Evolutionary conservation across 2,888 invertebrate species (phyloP).

Genomic region (Abrostola tripartita): DNA sequence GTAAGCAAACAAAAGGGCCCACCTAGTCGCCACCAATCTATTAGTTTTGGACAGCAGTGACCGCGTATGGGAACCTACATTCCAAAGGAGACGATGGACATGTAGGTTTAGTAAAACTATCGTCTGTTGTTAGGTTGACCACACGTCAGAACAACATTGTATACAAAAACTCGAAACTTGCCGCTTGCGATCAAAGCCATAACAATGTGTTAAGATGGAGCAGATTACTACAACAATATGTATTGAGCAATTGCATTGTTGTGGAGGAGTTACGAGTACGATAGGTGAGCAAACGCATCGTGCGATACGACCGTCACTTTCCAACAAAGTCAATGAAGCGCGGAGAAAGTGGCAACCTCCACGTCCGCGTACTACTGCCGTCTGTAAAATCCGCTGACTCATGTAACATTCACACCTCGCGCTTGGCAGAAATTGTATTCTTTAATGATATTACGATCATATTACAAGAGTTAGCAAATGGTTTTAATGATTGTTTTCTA

Average conservation of each 20-base stretch:
- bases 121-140: not conserved
- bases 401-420: slow-evolving; percentile 53
- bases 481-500: not conserved
- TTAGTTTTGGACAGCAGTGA: no score
- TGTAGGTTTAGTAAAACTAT: not conserved
- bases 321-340: slow-evolving; percentile 87
- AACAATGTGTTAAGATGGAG: slow-evolving; percentile 42
- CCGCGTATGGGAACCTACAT: no score
- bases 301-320: slow-evolving; percentile 83
- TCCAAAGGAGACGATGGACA: no score
- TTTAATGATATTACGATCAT: slow-evolving; percentile 10
- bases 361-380: slow-evolving; percentile 80
- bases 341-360: slow-evolving; percentile 85
- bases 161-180: not conserved
- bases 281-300: slow-evolving; percentile 65
- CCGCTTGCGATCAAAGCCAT: slow-evolving; percentile 24
- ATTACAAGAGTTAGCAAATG: slow-evolving; percentile 8
- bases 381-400: slow-evolving; percentile 84
- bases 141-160: not conserved
- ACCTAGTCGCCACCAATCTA: no score
- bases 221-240: slow-evolving; percentile 55
- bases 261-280: slow-evolving; percentile 59
- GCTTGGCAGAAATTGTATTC: slow-evolving; percentile 4
- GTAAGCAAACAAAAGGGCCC: no score
- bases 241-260: slow-evolving; percentile 64